Evolutionary conservation across 1,140 invertebrate species (phyloP), one percentile per base, ranked within the genome.

Genomic region (Cataglyphis hispanica): DNA sequence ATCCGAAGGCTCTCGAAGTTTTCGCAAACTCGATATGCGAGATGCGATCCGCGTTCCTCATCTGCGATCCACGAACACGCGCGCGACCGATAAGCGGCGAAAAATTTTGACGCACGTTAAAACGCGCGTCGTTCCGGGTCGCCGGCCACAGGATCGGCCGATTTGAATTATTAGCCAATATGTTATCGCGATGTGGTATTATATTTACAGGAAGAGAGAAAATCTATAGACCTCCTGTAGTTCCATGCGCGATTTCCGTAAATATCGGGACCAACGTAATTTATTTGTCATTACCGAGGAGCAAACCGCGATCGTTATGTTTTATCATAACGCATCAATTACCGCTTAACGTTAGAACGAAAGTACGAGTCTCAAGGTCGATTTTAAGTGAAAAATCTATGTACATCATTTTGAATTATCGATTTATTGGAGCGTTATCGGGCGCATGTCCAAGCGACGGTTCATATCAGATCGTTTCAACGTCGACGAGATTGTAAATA

Each of bases 111-210:
- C 60, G 50, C 46, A 70, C 74, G 80, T 77, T 86, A 87, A 90
- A 85, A 50, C 46, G 46, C 84, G 78, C 86, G 64, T 56, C 85
- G 89, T 90, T 90, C 89, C 88, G 89, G 89, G 89, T 90, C 88
- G 80, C 60, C 46, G 80, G 60, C 27, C 85, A 43, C 34, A n/a
- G 70, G 56, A 46, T 66, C 76, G 5, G 76, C 43, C 64, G 76
- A 53, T 50, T 85, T 85, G 58, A 85, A 85, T 85, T 85, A 85
- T 78, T 27, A 76, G 13, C 27, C 53, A 76, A 85, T 81, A 81
- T 40, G 31, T 66, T 85, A 85, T 85, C 84, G 50, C 50, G 84
- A 85, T 70, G 81, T 37, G 66, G 37, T 72, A 72, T 72, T 81
- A 72, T 46, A 74, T 22, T 50, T 50, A 60, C 37, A 50, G n/a